Percentiles rank a stretch among this genome's conserved stretches.
Evolutionary conservation across 37 sponge, comb jelly and placozoan species (phyloP).

Genomic region (Oscarella lobularis): DNA sequence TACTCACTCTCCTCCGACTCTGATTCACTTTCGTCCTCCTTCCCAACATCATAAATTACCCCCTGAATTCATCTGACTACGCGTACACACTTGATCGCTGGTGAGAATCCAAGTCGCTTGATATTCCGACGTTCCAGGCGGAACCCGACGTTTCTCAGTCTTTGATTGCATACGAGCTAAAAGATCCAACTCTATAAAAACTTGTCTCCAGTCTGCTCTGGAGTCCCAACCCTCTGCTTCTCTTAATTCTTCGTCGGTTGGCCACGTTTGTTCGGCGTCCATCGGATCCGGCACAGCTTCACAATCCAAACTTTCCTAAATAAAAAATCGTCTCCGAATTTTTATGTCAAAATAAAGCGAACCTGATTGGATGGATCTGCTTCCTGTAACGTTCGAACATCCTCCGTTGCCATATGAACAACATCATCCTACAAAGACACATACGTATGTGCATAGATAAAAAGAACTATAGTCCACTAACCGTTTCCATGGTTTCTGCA

Average conservation of each 20-base stretch:
- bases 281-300: slow-evolving; percentile 81
- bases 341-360: too few species aligned
- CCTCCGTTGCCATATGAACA: slow-evolving; percentile 28
- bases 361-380: slow-evolving; percentile 72
- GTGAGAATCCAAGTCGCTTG: slow-evolving; percentile 88
- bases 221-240: slow-evolving; percentile 37
- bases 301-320: slow-evolving; percentile 43
- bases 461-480: background rate
- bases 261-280: slow-evolving; percentile 99
- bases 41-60: too few species aligned
- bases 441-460: background rate
- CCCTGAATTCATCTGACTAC: too few species aligned
- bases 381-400: slow-evolving; percentile 29
- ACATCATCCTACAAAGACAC: slow-evolving; percentile 7
- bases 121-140: slow-evolving; percentile 73
- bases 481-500: background rate
- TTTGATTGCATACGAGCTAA: background rate
- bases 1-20: too few species aligned
- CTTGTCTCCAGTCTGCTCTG: background rate
- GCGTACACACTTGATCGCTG: too few species aligned
- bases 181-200: too few species aligned
- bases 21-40: too few species aligned
- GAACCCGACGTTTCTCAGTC: slow-evolving; percentile 26
- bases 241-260: slow-evolving; percentile 74
- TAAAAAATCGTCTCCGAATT: too few species aligned